Evolutionary conservation across 2,113 vertebrate species (phyloP).

Genomic region (Vombatus ursinus): DNA sequence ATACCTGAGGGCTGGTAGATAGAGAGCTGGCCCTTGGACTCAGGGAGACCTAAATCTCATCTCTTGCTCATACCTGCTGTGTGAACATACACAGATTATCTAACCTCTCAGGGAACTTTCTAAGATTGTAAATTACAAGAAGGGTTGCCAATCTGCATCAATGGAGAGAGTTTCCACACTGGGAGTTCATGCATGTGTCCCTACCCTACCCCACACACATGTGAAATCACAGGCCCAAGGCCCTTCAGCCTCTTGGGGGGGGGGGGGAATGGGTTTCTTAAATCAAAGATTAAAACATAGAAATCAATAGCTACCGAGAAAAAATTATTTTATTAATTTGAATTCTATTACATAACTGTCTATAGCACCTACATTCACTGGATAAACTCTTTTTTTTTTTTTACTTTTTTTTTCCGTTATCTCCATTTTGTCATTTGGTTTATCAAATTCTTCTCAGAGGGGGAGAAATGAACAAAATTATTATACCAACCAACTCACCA

Average conservation of each 20-base stretch:
- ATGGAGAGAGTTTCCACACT: neutral
- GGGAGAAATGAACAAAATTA: neutral
- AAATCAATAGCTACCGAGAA: neutral
- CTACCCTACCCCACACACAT: too few species aligned
- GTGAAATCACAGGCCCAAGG: neutral
- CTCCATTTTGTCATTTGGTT: neutral
- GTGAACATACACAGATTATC: neutral
- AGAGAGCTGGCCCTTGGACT: neutral
- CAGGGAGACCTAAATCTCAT: neutral
- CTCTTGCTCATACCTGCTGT: neutral
- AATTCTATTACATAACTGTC: neutral
- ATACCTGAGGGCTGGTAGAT: neutral
- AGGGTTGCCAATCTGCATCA: neutral
- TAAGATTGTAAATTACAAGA: neutral
- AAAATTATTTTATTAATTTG: neutral
- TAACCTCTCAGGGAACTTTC: neutral
- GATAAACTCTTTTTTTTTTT: neutral
- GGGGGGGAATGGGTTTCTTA: neutral
- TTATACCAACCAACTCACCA: neutral
- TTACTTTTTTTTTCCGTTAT: neutral
- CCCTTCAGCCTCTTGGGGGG: neutral
- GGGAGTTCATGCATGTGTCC: neutral
- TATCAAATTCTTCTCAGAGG: neutral
- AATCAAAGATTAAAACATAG: neutral
- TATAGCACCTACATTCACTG: neutral